These are phyloP conservation scores for Rafetus swinhoei DNA, from an alignment of 2,113 vertebrate genomes.

Conservation along the genomic window DNA sequence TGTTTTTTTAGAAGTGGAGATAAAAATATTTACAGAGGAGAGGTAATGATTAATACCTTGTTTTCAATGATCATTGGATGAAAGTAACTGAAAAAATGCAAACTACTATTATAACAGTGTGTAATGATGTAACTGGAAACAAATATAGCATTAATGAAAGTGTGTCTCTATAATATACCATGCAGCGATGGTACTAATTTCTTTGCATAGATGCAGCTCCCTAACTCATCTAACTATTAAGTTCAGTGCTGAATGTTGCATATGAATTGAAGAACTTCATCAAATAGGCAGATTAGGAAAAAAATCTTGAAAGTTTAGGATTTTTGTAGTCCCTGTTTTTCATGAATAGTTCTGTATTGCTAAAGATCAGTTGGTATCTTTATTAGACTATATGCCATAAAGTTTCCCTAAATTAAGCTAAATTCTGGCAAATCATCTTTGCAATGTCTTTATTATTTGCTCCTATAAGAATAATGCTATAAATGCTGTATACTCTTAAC, in stretches of 20 bases:
- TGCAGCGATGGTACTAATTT: not conserved
- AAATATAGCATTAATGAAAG: not conserved
- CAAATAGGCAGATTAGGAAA: not conserved
- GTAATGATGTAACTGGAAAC: not conserved
- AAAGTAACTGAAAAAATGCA: not conserved
- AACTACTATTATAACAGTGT: not conserved
- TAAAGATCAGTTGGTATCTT: not conserved
- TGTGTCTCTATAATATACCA: rapidly evolving
- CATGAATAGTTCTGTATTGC: not conserved
- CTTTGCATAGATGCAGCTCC: not conserved
- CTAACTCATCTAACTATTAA: not conserved
- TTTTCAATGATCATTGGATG: not conserved
- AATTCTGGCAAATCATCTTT: not conserved
- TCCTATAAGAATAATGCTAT: rapidly evolving
- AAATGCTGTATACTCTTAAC: rapidly evolving
- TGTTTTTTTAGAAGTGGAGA: rapidly evolving
- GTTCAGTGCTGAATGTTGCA: not conserved
- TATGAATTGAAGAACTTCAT: not conserved
- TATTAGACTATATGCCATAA: not conserved
- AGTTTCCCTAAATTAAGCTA: rapidly evolving
- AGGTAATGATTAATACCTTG: not conserved
- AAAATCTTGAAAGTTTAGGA: not conserved
- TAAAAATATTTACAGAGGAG: not conserved
- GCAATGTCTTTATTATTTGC: not conserved
- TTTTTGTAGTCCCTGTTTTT: rapidly evolving